Conservation (phyloP, 2,888 invertebrate genomes). For the Tetragnatha montana region DNA sequence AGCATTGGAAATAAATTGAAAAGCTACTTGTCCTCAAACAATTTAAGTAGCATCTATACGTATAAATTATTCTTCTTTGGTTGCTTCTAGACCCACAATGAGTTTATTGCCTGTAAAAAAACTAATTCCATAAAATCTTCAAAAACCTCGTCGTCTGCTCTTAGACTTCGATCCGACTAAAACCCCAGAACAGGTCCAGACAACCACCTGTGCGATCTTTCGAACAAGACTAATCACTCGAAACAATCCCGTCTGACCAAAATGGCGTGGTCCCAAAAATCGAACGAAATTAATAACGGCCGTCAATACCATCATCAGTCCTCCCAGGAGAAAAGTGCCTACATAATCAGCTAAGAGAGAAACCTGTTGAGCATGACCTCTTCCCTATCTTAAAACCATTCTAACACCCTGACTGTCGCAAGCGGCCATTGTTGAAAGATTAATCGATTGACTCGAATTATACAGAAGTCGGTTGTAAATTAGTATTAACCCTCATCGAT, state of each 20-base stretch:
- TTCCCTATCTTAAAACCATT: slow-evolving; percentile 11
- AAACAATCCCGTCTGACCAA: slow-evolving; percentile 28
- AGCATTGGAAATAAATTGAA: no score
- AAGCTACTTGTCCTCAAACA: no score
- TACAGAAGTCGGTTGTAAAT: slow-evolving; percentile 34
- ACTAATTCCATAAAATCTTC: no score
- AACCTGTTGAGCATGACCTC: slow-evolving; percentile 50
- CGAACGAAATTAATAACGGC: slow-evolving; percentile 40
- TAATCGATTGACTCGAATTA: slow-evolving; percentile 43
- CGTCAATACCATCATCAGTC: slow-evolving; percentile 44
- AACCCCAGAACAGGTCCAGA: neutral
- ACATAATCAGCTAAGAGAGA: slow-evolving; percentile 22
- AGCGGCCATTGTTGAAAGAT: slow-evolving; percentile 43
- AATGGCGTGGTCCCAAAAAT: slow-evolving; percentile 36
- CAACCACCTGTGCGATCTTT: slow-evolving; percentile 3
- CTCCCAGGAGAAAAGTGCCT: neutral
- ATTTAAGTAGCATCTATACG: no score
- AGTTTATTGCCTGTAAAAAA: no score
- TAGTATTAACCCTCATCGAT: slow-evolving; percentile 36
- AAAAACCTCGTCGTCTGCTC: no score
- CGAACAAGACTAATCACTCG: slow-evolving; percentile 35
- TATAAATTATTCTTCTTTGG: no score
- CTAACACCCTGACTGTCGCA: slow-evolving; percentile 30
- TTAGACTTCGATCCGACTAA: neutral
- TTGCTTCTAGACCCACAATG: no score